Percentiles rank a stretch among this genome's conserved stretches.
These are phyloP conservation scores for Apogon hyalosoma DNA, from an alignment of 2,797 vertebrate genomes.

Conservation along the genomic window DNA sequence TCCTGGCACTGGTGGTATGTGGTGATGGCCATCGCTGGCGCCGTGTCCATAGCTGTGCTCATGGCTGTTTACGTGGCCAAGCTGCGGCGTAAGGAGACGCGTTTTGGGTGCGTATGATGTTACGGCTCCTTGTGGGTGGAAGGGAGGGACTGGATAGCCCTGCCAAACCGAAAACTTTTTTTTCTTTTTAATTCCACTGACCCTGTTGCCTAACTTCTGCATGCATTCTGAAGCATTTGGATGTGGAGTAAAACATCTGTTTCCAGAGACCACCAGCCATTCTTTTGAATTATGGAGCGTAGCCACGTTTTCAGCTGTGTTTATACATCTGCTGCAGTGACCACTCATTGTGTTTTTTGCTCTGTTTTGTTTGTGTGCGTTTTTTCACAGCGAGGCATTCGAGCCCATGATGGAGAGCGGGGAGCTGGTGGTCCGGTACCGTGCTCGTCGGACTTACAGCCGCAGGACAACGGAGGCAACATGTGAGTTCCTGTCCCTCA, in stretches of 20 bases:
- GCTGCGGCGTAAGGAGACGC: conserved; percentile 89
- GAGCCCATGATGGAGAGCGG: conserved; percentile 92
- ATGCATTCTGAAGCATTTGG: conserved; percentile 37
- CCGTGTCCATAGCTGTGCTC: conserved; percentile 84
- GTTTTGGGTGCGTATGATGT: conserved; percentile 87
- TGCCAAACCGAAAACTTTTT: conserved; percentile 48
- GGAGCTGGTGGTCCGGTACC: conserved; percentile 91
- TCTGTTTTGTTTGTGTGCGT: conserved; percentile 22
- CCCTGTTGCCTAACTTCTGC: conserved; percentile 24
- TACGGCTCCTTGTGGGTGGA: conserved; percentile 26
- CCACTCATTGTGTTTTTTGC: conserved; percentile 7
- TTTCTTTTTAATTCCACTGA: conserved; percentile 25
- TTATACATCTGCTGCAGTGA: conserved; percentile 11
- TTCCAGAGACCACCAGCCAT: conserved; percentile 11
- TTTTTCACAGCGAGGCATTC: conserved; percentile 86
- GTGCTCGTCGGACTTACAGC: conserved; percentile 91
- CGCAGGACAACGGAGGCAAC: conserved; percentile 91
- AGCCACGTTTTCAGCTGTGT: conserved; percentile 36
- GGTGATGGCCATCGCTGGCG: conserved; percentile 86
- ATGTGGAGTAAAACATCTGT: conserved; percentile 31
- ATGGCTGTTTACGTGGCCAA: conserved; percentile 88
- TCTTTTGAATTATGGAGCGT: conserved; percentile 8
- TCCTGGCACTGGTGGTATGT: conserved; percentile 96
- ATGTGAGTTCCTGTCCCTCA: conserved; percentile 82
- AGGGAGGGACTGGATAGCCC: conserved; percentile 39